Evolutionary conservation across 2,797 vertebrate genomes (phyloP).

Genomic region (Eulemur rubriventer): DNA sequence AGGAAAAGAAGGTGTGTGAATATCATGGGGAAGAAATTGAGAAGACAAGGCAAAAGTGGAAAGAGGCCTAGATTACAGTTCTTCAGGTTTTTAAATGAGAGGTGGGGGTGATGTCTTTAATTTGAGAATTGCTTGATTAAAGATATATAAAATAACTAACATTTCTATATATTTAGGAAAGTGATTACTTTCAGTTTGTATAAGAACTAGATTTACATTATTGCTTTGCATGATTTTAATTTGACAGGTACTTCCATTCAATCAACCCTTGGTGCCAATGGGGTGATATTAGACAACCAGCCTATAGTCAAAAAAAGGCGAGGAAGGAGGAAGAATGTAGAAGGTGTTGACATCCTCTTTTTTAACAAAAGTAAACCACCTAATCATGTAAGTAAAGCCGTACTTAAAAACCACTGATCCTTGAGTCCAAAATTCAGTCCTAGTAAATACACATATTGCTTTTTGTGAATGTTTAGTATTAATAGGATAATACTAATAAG

Average conservation of each 20-base stretch:
- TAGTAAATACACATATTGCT: neutral
- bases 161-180: neutral
- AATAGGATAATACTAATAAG: neutral
- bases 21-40: neutral
- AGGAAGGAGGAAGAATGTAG: slow-evolving; percentile 97
- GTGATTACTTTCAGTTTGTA: neutral
- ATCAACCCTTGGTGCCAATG: slow-evolving; percentile 91
- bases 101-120: neutral
- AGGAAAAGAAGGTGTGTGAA: neutral
- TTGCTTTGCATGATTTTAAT: slow-evolving; percentile 49
- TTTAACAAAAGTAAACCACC: slow-evolving; percentile 91
- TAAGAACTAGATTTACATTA: slow-evolving; percentile 45
- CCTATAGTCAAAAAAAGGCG: slow-evolving; percentile 94
- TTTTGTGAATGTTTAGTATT: neutral
- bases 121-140: slow-evolving; percentile 4
- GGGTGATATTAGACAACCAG: slow-evolving; percentile 90
- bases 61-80: neutral
- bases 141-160: neutral
- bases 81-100: slow-evolving; percentile 33
- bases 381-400: slow-evolving; percentile 90
- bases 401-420: neutral
- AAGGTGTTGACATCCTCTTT: slow-evolving; percentile 95
- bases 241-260: slow-evolving; percentile 88
- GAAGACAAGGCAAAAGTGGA: neutral
- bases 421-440: neutral